Evolutionary conservation across 2,797 vertebrate species (phyloP).

Genomic region (Tokudaia tokunoshimensis): DNA sequence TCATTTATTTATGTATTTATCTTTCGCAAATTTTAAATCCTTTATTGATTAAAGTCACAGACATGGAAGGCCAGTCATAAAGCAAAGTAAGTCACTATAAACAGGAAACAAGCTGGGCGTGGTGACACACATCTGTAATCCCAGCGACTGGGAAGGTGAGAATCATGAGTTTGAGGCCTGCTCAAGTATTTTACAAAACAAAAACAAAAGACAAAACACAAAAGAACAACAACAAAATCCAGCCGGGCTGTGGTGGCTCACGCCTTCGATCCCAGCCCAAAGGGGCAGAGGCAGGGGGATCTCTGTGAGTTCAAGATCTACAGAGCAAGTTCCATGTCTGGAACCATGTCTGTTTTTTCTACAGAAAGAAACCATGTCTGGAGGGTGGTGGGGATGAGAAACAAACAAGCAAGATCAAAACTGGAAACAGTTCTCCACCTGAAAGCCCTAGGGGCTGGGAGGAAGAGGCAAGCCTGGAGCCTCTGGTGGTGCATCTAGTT

Average conservation of each 20-base stretch:
- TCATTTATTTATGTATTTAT: background rate
- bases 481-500: background rate
- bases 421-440: slow-evolving; percentile 13
- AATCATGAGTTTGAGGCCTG: background rate
- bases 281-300: background rate
- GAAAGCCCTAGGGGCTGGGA: background rate
- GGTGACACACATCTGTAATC: background rate
- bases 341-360: no score
- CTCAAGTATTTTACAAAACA: background rate
- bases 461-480: background rate
- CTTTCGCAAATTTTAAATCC: background rate
- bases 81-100: slow-evolving; percentile 44
- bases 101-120: background rate
- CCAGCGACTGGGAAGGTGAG: background rate
- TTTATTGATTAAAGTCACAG: background rate
- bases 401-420: background rate
- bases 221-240: background rate
- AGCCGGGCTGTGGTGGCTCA: background rate
- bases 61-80: background rate
- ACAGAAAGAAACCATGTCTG: background rate
- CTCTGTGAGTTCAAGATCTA: background rate
- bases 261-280: background rate
- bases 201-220: background rate
- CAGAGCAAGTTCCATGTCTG: no score
- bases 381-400: no score